phyloP scores from a whole-genome alignment of 2,797 vertebrate species.

The Phylloscopus collybita region DNA sequence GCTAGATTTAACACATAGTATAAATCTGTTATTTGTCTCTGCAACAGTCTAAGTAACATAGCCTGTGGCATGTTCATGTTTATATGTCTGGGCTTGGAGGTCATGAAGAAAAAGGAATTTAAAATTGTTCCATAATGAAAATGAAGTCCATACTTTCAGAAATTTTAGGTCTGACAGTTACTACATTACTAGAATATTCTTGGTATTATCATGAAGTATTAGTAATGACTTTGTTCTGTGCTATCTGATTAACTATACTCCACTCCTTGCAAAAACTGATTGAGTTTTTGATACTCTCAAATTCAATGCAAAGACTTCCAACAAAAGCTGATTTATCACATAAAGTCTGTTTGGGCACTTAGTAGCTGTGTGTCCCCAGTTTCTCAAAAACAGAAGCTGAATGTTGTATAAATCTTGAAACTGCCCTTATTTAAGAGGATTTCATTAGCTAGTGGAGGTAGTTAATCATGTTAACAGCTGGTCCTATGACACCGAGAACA shows the following conservation, averaged over 20 bases:
- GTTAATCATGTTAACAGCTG: conserved; percentile 29
- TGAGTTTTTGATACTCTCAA: not conserved
- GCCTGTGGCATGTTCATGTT: not conserved
- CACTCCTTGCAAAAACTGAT: not conserved
- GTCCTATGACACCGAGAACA: not conserved
- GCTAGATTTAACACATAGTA: not conserved
- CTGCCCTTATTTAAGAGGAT: conserved; percentile 16
- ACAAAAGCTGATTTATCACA: not conserved
- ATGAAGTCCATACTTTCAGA: not conserved
- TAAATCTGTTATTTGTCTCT: not conserved
- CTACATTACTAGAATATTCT: not conserved
- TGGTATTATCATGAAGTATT: not conserved
- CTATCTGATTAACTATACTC: not conserved
- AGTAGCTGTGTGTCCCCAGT: not conserved
- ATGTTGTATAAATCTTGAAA: conserved; percentile 7
- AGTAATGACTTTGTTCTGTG: not conserved
- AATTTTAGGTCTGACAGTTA: not conserved
- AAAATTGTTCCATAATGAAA: not conserved
- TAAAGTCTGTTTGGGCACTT: not conserved
- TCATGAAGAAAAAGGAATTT: not conserved
- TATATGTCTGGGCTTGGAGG: not conserved
- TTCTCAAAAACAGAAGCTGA: conserved; percentile 15
- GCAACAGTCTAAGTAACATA: not conserved
- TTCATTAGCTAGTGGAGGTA: conserved; percentile 7
- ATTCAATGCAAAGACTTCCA: not conserved